These are phyloP conservation scores for Trimorus sp. DNA, from an alignment of 2,888 invertebrate genomes.

Conservation along the genomic window DNA sequence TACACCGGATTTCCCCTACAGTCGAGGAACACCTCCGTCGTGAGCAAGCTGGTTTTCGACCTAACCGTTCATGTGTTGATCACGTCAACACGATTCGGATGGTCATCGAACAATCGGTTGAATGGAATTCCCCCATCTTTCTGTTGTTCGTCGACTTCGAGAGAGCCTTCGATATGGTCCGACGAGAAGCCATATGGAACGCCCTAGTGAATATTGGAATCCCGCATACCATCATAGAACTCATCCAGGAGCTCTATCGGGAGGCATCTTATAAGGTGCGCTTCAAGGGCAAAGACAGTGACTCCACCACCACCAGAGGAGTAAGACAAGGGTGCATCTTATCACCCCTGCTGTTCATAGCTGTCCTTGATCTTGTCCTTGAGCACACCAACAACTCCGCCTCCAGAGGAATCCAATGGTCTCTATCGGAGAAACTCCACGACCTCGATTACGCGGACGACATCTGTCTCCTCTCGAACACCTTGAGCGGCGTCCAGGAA, in stretches of 20 bases:
- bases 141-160: slow-evolving; percentile 29
- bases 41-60: slow-evolving; percentile 2
- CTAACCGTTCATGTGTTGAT: slow-evolving; percentile 23
- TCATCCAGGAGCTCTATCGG: slow-evolving; percentile 24
- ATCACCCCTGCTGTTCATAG: slow-evolving; percentile 27
- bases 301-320: slow-evolving; percentile 20
- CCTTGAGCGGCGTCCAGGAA: slow-evolving; percentile 15
- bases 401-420: slow-evolving; percentile 25
- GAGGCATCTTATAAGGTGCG: slow-evolving; percentile 19
- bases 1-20: slow-evolving; percentile 21
- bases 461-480: slow-evolving; percentile 24
- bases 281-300: slow-evolving; percentile 30
- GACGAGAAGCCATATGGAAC: slow-evolving; percentile 4
- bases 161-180: slow-evolving; percentile 16
- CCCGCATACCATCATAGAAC: slow-evolving; percentile 1
- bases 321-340: slow-evolving; percentile 24
- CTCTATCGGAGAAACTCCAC: slow-evolving; percentile 29
- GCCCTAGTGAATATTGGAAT: slow-evolving; percentile 13
- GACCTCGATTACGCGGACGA: slow-evolving; percentile 28
- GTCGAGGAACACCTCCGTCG: slow-evolving; percentile 26
- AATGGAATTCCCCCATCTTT: slow-evolving; percentile 13
- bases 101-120: slow-evolving; percentile 2
- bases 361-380: slow-evolving; percentile 12
- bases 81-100: slow-evolving; percentile 26
- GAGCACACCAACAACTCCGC: slow-evolving; percentile 8